These are phyloP conservation scores for Acanthopleura granulata DNA, from an alignment of 2,888 invertebrate genomes.

Conservation along the genomic window DNA sequence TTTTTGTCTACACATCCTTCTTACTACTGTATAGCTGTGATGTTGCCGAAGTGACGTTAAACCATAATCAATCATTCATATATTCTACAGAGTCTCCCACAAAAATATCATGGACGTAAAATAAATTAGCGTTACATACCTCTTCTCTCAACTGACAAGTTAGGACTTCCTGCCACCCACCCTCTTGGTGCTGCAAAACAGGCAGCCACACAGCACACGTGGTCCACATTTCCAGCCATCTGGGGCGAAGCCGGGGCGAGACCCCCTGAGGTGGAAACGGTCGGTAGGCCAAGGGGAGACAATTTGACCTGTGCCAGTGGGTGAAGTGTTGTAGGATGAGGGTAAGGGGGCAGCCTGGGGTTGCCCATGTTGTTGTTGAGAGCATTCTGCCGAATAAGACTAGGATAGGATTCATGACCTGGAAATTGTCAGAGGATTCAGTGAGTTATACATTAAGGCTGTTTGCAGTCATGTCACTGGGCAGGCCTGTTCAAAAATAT, in stretches of 20 bases:
- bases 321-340: constrained; percentile 83
- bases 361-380: constrained; percentile 73
- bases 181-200: constrained; percentile 83
- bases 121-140: too few species aligned
- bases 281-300: constrained; percentile 47
- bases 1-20: too few species aligned
- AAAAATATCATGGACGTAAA: too few species aligned
- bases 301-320: constrained; percentile 88
- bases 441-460: too few species aligned
- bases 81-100: too few species aligned
- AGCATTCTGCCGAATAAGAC: constrained; percentile 60
- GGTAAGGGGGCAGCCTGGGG: constrained; percentile 91
- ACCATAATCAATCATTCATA: too few species aligned
- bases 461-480: too few species aligned
- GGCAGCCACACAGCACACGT: constrained; percentile 81
- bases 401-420: constrained; percentile 60
- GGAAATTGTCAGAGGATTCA: constrained; percentile 6
- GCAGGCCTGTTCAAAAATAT: too few species aligned
- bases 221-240: constrained; percentile 73
- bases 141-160: constrained; percentile 50
- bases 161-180: constrained; percentile 75
- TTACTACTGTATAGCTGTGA: too few species aligned
- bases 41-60: too few species aligned
- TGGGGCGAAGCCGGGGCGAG: constrained; percentile 46
- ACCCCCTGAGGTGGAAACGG: constrained; percentile 30